Evolutionary conservation across 2,888 invertebrate species (phyloP), one percentile per base, ranked within the genome.

Genomic region (Antheraea yamamai): DNA sequence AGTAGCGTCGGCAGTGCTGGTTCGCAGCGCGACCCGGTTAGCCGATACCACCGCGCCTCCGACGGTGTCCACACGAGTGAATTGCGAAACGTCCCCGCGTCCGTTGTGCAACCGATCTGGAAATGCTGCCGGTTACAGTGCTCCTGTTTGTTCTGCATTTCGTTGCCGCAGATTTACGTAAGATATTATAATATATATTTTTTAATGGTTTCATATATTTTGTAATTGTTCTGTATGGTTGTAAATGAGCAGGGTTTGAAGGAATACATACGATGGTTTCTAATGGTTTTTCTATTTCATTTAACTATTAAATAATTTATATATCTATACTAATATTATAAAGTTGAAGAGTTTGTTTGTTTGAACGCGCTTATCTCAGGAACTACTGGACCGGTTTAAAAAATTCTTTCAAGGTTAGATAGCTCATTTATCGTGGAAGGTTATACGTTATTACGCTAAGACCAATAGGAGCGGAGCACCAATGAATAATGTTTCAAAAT

Each of bases 131-230:
- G 74, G 84, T 86, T 66, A 85, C 88, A 75, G 84, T 89, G 80
- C 80, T 93, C 72, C 84, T 94, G 81, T 80, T 90, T 64, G 87
- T 87, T 82, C 86, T 95, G 87, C 91, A 90, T 79, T 88, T 87
- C 77, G 91, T 86, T 77, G 87, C 89, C 73, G 92, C 94, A 76
- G 94, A 95, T 83, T 89, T 95, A 84, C 94, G 94, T 95, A 88
- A 93, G 94, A 92, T 0, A 52, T 64, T 66, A 52, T 74, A 26
- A 23, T 20, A n/a, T 58, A 10, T 66, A 16, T 66, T 30, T 66
- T 64, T 30, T 26, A 66, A 66, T 30, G 14, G 14, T 30, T 30
- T 66, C 30, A 16, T 16, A 30, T 30, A 66, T 66, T 16, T 30
- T 16, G 30, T 66, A 66, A 66, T 26, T 66, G 8, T 66, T 30